Evolutionary conservation across 2,888 invertebrate genomes (phyloP).

Genomic region (Ligdia adustata): DNA sequence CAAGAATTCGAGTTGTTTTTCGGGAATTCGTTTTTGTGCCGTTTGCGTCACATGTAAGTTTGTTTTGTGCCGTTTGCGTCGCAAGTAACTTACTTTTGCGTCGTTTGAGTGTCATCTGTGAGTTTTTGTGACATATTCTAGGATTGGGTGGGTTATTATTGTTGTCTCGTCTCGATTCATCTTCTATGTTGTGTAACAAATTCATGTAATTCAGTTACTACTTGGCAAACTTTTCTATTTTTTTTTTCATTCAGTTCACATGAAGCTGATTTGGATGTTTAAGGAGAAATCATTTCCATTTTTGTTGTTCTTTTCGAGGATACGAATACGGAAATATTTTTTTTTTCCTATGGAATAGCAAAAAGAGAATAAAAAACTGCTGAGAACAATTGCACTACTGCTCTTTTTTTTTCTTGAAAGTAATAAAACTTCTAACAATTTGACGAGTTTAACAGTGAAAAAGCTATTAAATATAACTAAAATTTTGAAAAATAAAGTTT

Average conservation of each 20-base stretch:
- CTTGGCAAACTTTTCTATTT: neutral
- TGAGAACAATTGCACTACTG: no score
- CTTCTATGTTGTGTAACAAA: constrained; percentile 18
- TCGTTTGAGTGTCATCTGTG: no score
- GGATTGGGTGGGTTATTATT: constrained; percentile 2
- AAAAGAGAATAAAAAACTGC: neutral
- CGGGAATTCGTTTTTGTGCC: constrained; percentile 16
- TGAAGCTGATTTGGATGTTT: neutral
- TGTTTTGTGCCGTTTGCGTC: constrained; percentile 11
- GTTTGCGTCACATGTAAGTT: constrained; percentile 19
- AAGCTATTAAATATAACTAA: no score
- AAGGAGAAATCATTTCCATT: neutral
- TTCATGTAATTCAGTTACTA: constrained; percentile 11
- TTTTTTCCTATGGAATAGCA: neutral
- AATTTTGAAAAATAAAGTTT: no score
- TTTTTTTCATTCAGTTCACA: neutral
- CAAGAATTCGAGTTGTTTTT: constrained; percentile 36
- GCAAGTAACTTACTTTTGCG: no score
- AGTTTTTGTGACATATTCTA: constrained; percentile 24
- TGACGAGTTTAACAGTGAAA: no score
- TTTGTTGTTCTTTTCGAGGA: neutral
- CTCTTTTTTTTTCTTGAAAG: no score
- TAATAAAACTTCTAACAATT: no score
- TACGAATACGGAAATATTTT: neutral
- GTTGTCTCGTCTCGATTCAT: constrained; percentile 9